These are phyloP conservation scores for Drosophila carrolli DNA, from an alignment of 1,140 invertebrate species.

Conservation along the genomic window DNA sequence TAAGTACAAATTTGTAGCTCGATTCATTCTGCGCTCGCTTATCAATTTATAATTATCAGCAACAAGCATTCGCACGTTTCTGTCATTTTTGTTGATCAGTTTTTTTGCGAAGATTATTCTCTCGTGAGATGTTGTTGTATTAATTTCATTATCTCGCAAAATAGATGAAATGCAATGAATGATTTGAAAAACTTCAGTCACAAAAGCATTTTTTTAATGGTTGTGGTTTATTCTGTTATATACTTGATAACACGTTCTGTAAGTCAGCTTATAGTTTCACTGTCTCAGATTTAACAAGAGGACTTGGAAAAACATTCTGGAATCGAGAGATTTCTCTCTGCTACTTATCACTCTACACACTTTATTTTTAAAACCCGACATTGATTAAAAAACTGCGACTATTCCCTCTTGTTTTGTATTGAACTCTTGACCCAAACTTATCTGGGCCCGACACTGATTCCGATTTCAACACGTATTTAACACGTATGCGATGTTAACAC, in stretches of 20 bases:
- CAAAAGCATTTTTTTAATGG: background rate
- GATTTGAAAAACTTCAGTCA: background rate
- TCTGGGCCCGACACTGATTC: slow-evolving; percentile 38
- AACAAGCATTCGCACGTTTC: slow-evolving; percentile 27
- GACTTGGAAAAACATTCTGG: slow-evolving; percentile 4
- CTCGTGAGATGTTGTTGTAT: background rate
- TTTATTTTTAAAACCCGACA: slow-evolving; percentile 41
- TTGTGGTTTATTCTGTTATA: background rate
- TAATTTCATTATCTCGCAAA: background rate
- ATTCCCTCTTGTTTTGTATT: slow-evolving; percentile 36
- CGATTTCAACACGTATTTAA: slow-evolving; percentile 10
- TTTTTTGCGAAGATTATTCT: slow-evolving; percentile 1
- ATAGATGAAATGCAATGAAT: slow-evolving; percentile 1
- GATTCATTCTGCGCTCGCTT: slow-evolving; percentile 14
- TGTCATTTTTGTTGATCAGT: slow-evolving; percentile 6
- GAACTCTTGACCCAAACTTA: slow-evolving; percentile 72
- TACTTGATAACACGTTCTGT: background rate
- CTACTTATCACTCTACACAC: slow-evolving; percentile 52
- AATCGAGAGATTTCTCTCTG: slow-evolving; percentile 7
- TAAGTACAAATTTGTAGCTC: slow-evolving; percentile 1
- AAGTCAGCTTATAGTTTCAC: slow-evolving; percentile 1
- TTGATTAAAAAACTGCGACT: slow-evolving; percentile 25
- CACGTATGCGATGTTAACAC: slow-evolving; percentile 37
- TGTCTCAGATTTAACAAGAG: slow-evolving; percentile 10
- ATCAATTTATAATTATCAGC: slow-evolving; percentile 19